Percentiles rank a stretch among this genome's conserved stretches.
These are phyloP conservation scores for Stomatorhinus walkeri DNA, from an alignment of 2,797 vertebrate species.

Conservation along the genomic window DNA sequence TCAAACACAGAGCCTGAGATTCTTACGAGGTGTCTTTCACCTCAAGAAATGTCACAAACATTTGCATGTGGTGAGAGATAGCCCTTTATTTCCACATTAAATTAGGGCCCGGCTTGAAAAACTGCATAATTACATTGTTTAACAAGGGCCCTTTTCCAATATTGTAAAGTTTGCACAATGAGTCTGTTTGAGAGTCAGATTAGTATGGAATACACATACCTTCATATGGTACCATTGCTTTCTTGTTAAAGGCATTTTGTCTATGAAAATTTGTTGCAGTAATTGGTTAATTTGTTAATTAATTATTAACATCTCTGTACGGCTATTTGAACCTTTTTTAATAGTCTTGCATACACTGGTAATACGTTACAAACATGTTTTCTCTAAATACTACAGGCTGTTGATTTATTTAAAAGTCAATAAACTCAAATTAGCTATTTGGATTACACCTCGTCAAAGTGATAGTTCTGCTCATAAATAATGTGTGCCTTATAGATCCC, in stretches of 20 bases:
- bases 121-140: background rate
- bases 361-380: background rate
- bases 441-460: background rate
- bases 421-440: background rate
- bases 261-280: background rate
- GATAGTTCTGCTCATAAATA: background rate
- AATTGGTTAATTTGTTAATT: background rate
- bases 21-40: background rate
- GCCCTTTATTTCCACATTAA: background rate
- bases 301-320: background rate
- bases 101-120: background rate
- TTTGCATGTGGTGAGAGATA: background rate
- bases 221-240: background rate
- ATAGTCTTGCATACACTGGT: background rate
- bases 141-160: background rate
- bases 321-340: constrained; percentile 3
- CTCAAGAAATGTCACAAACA: background rate
- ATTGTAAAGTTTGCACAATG: background rate
- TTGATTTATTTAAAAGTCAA: background rate
- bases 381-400: background rate
- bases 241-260: background rate
- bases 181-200: background rate
- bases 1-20: background rate
- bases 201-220: background rate
- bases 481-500: background rate